Conservation (phyloP, 1,140 invertebrate genomes). For the Drosophila guanche region DNA sequence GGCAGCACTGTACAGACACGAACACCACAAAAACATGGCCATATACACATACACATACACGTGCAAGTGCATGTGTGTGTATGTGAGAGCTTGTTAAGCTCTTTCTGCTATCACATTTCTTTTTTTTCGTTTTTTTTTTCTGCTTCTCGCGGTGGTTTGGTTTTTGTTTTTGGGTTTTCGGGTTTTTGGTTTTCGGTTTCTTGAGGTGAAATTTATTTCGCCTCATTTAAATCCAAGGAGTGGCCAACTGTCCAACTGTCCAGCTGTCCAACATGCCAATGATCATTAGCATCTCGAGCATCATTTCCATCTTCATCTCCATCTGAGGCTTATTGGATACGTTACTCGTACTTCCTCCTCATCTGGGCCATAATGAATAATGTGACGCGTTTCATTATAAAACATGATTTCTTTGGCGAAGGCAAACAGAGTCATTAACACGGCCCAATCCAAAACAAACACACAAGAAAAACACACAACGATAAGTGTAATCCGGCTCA, state of each 20-base stretch:
- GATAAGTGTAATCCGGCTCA: constrained; percentile 39
- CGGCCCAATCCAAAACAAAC: background rate
- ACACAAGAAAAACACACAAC: background rate
- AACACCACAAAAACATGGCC: constrained; percentile 18
- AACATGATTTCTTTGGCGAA: constrained; percentile 60
- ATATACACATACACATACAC: constrained; percentile 19
- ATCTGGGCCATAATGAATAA: constrained; percentile 30
- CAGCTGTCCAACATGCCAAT: constrained; percentile 25
- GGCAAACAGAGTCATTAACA: constrained; percentile 60
- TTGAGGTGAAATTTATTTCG: constrained; percentile 71
- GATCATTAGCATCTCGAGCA: constrained; percentile 19
- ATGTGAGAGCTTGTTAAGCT: constrained; percentile 35
- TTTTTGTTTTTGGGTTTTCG: constrained; percentile 20
- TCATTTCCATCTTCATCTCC: constrained; percentile 13
- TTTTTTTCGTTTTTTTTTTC: constrained; percentile 34
- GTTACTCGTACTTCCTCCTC: constrained; percentile 34
- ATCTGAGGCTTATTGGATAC: constrained; percentile 22
- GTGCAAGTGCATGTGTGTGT: constrained; percentile 7
- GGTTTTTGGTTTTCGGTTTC: constrained; percentile 53
- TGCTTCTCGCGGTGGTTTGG: constrained; percentile 29
- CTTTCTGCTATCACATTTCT: constrained; percentile 77
- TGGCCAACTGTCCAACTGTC: constrained; percentile 20
- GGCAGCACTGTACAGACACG: constrained; percentile 10
- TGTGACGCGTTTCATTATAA: constrained; percentile 59
- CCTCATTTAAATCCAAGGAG: constrained; percentile 53